These are phyloP conservation scores for Merops nubicus DNA, from an alignment of 2,113 vertebrate genomes.

Conservation along the genomic window DNA sequence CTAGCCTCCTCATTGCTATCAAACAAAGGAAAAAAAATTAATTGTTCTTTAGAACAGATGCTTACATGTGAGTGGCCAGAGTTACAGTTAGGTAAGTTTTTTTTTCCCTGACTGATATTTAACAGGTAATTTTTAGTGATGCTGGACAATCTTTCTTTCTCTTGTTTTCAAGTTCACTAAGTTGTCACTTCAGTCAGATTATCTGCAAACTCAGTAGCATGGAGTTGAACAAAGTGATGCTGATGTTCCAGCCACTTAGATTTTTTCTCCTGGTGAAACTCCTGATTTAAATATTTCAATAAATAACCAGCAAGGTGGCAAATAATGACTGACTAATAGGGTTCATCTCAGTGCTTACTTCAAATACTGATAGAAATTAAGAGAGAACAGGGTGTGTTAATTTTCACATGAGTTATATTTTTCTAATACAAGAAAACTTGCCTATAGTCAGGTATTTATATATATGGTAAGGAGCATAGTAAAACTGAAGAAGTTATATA, in stretches of 20 bases:
- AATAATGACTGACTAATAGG: neutral
- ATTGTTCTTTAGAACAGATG: neutral
- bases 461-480: neutral
- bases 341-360: neutral
- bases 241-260: neutral
- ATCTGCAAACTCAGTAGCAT: neutral
- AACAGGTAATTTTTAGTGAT: neutral
- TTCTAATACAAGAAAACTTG: neutral
- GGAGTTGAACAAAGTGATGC: neutral
- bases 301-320: neutral
- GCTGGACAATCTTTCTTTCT: neutral
- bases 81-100: neutral
- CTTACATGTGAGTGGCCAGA: neutral
- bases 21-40: neutral
- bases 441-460: neutral
- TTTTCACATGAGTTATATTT: neutral
- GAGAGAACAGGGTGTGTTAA: neutral
- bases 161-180: neutral
- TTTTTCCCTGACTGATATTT: neutral
- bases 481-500: neutral
- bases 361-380: neutral
- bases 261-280: neutral
- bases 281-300: neutral
- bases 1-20: neutral
- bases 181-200: neutral